Evolutionary conservation across 1,140 invertebrate species (phyloP), one percentile per base, ranked within the genome.

Genomic region (Drosophila mayri): DNA sequence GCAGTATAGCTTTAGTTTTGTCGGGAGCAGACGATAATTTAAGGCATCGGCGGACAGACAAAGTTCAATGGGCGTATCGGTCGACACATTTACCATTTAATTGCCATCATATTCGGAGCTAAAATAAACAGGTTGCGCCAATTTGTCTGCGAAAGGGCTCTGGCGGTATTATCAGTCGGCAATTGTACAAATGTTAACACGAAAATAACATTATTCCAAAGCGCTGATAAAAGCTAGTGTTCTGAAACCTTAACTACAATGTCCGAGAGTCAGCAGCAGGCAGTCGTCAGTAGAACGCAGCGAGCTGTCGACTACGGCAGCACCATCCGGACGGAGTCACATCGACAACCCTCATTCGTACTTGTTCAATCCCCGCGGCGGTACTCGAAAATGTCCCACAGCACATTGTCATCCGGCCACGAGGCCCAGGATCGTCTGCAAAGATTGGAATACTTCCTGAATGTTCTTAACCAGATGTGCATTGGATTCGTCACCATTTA

Each of bases 401-500:
- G 65, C 28, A 54, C 40, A 6, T 28, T 70, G 12, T 55, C 64
- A 6, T 55, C 64, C 20, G 32, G 41, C n/a, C 43, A 62, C 7
- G 84, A 88, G 1, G 12, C 43, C 14, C 71, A 71, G 30, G 43
- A 65, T 38, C 38, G 63, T n/a, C 46, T 77, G 9, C 66, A 78
- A 28, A 66, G 81, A 11, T 4, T 92, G 5, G 91, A 92, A 52
- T 77, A 52, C 61, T 64, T 79, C 11, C 35, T 92, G 2, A 91
- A 92, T 71, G 79, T 92, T 4, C n/a, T 92, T 1, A 92, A 92
- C 66, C 91, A 92, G 28, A 90, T 92, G 37, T 91, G 90, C 54
- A 92, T 92, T 55, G 91, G 91, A 8, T 92, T 92, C 25, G 62
- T 92, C 0, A 91, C 91, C 30, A 92, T 92, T 43, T 92, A 90